Conservation (phyloP, 2,888 invertebrate genomes). For the Eupithecia dodoneata region DNA sequence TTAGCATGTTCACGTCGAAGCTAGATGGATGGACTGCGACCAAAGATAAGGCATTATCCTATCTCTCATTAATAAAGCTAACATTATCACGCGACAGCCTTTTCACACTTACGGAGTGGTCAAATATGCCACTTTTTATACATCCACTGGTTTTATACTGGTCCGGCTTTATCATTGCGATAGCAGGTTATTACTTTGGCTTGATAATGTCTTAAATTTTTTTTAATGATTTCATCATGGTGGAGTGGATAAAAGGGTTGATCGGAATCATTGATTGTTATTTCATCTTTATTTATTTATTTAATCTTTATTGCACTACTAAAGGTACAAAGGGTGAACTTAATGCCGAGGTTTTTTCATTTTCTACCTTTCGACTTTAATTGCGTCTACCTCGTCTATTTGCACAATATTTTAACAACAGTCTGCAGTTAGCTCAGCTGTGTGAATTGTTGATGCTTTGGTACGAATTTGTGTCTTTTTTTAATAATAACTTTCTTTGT, state of each 20-base stretch:
- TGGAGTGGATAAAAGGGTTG: not conserved
- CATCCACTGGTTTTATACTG: constrained; percentile 28
- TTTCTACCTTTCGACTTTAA: not conserved
- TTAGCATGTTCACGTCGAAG: constrained; percentile 54
- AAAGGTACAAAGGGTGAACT: no score
- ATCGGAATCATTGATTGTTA: not conserved
- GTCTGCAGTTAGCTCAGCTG: no score
- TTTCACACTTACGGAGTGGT: constrained; percentile 39
- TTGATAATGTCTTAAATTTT: not conserved
- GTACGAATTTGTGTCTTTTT: no score
- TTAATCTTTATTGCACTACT: no score
- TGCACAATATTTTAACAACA: no score
- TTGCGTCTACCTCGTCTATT: no score
- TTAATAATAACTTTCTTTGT: no score
- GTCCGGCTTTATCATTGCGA: constrained; percentile 21
- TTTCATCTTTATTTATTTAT: not conserved
- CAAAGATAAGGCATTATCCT: constrained; percentile 55
- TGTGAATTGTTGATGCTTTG: no score
- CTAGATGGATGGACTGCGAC: constrained; percentile 57
- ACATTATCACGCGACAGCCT: constrained; percentile 33
- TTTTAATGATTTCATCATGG: not conserved
- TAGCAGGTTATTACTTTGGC: constrained; percentile 6
- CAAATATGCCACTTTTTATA: constrained; percentile 38
- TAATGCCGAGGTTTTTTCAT: no score
- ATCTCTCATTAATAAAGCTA: constrained; percentile 38